Evolutionary conservation across 2,888 invertebrate species (phyloP), one percentile per base, ranked within the genome.

Genomic region (Pelosia muscerda): DNA sequence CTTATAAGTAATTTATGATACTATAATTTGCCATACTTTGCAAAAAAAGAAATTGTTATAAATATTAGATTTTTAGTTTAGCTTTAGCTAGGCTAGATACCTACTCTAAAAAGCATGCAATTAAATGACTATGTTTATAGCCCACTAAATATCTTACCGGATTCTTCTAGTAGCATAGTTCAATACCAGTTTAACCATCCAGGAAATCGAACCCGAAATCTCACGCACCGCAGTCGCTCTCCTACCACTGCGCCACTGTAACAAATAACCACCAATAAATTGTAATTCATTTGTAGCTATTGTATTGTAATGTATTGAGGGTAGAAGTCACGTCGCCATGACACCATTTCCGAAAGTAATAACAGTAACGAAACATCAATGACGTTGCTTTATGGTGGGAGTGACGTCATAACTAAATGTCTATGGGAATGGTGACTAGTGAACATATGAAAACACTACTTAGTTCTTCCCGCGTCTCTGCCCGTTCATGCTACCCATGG

Each of bases 331-430:
- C 75, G 65, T 74, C 73, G 68, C 81, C 82, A 81, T 85, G 81
- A 80, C 69, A 5, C 55, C 61, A 72, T 77, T 82, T 85, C 86
- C 85, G 83, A 75, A 49, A 66, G 68, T 71, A 72, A 78, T 83
- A 79, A 80, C 49, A 63, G 72, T 75, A 67, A 72, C 71, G 71
- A 65, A 66, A 68, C 59, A 68, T 69, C 59, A 66, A 65, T 74
- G 73, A 70, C 60, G 59, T 60, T 58, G 67, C 71, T 62, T 68
- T 70, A 63, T 66, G 42, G 38, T 38, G 57, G 54, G 56, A 56
- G 56, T 57, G 28, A 59, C 65, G 59, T 54, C 54, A 26, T 38
- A 11, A 25, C 19, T n/a, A 9, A 15, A 10, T 28, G 38, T 38
- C 6, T 26, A 25, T 63, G 57, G 62, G 62, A 66, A 61, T 10